Base-by-base conservation (phyloP, 2,113 vertebrate species). In the Gavialis gangeticus region DNA sequence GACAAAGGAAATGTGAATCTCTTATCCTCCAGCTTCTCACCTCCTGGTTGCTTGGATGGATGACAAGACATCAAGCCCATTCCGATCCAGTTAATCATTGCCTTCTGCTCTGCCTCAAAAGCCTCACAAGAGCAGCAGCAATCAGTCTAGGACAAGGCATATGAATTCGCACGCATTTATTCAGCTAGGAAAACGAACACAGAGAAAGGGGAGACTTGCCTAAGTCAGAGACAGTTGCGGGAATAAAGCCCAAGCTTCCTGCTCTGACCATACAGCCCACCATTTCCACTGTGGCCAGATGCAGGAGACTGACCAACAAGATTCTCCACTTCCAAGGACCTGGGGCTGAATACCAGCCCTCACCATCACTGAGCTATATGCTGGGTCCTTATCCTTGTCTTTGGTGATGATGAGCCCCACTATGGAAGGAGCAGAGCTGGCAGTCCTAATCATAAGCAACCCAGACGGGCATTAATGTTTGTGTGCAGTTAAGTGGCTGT, bases 351-450 rank as follows among this genome's bases (percentile, higher is more conserved):
- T 37, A 34, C 34, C 3, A 22, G 56, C 66, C 28, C 7, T 0
- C 6, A 4, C n/a, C 75, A n/a, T n/a, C 34, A 37, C 2, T 1
- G 0, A 19, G 2, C 24, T 1, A 37, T 46, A 18, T 1, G 8
- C 9, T 14, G 5, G 34, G 1, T 1, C 25, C 21, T 22, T 37
- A 1, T 1, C 2, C 6, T 4, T 63, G n/a, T 67, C 4, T 1
- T 2, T 3, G 18, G 58, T 1, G 4, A 30, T 16, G 4, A 10
- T 5, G 34, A 19, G 17, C 3, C 7, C 37, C 6, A 10, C 1
- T 7, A 54, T 25, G 22, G 3, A 25, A 62, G 10, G 10, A 25
- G 17, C 0, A 7, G 17, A 27, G 12, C 10, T 12, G 7, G 56
- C 88, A 58, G 75, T 59, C 37, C 17, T 27, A 34, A 77, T 75